Conservation (phyloP, 2,888 invertebrate genomes). For the Malacosoma neustria region DNA sequence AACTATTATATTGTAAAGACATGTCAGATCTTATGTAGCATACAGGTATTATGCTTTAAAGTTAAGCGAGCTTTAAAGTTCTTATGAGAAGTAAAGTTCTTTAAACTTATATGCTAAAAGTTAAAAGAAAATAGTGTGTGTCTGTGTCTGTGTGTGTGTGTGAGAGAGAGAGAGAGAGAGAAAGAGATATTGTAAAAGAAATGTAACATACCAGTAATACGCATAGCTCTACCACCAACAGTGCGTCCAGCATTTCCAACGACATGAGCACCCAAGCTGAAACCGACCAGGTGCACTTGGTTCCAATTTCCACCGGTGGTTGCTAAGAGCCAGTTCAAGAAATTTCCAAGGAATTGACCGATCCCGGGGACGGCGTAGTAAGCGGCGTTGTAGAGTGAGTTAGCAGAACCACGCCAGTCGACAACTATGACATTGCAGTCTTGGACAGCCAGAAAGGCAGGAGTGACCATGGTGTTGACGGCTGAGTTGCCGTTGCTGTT, state of each 20-base stretch:
- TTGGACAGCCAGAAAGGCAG: conserved; percentile 23
- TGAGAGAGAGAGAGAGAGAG: too few relatives aligned
- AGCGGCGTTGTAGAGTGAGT: conserved; percentile 8
- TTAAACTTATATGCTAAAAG: too few relatives aligned
- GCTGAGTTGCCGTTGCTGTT: conserved; percentile 20
- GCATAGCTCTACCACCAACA: conserved; percentile 16
- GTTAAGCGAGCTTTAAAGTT: too few relatives aligned
- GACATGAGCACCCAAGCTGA: conserved; percentile 45
- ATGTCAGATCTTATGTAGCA: too few relatives aligned
- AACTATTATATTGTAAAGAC: too few relatives aligned
- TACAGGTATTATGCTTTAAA: too few relatives aligned
- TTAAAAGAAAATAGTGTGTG: too few relatives aligned
- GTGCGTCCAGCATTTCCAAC: conserved; percentile 35
- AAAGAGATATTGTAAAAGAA: neutral
- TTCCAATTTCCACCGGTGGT: conserved; percentile 30
- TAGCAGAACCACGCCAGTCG: conserved; percentile 30
- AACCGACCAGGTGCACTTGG: conserved; percentile 38
- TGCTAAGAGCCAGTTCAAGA: conserved; percentile 30
- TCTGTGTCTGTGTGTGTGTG: too few relatives aligned
- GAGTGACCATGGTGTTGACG: conserved; percentile 22
- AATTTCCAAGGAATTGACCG: conserved; percentile 23
- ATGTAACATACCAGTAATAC: conserved; percentile 25
- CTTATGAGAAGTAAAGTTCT: too few relatives aligned
- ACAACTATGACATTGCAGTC: conserved; percentile 37
- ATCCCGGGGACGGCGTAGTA: conserved; percentile 17